Base-by-base conservation (phyloP, 2,888 invertebrate species). In the Terebella lapidaria region DNA sequence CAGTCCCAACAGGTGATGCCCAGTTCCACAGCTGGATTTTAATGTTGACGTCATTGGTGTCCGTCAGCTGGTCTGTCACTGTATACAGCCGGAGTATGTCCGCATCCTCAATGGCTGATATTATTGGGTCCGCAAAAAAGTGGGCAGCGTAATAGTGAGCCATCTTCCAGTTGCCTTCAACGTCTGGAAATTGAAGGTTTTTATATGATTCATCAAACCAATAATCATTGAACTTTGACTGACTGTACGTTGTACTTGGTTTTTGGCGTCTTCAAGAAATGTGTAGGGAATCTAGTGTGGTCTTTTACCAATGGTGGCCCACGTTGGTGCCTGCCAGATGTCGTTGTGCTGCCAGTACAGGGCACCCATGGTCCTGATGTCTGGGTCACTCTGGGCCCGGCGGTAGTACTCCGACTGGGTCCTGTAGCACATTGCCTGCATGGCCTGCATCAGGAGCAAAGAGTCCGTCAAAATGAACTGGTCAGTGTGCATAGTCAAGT, bases 331-430 rank as follows among this genome's bases (percentile, higher is more conserved):
- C 71, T 92, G 90, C 97, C 97, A 97, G 30, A 96, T 90, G 78
- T 97, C 96, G 78, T 97, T 96, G 15, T 97, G 82, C 81, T 99
- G 97, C 97, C 97, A 99, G 80, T 94, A 99, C 57, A 99, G 83
- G 0, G 95, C 93, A 0, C 97, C 97, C 94, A 95, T 96, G 0
- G 95, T 97, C 63, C 83, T 77, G 3, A 89, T 89, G 70, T 84
- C 80, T 0, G 87, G 86, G 10, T 62, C 53, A 61, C 75, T 73
- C 66, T 77, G 73, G 61, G 68, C 75, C 35, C 71, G 74, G 3
- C 77, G 67, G 59, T 76, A 74, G 51, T 79, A 71, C 77, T 96
- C 95, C 0, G 92, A 89, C 81, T 94, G 88, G 2, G 87, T 84
- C 80, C 91, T 92, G 46, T 91, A 86, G 0, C 91, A 86, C 85